Evolutionary conservation across 2,113 vertebrate genomes (phyloP).

Genomic region (Otus sunia): DNA sequence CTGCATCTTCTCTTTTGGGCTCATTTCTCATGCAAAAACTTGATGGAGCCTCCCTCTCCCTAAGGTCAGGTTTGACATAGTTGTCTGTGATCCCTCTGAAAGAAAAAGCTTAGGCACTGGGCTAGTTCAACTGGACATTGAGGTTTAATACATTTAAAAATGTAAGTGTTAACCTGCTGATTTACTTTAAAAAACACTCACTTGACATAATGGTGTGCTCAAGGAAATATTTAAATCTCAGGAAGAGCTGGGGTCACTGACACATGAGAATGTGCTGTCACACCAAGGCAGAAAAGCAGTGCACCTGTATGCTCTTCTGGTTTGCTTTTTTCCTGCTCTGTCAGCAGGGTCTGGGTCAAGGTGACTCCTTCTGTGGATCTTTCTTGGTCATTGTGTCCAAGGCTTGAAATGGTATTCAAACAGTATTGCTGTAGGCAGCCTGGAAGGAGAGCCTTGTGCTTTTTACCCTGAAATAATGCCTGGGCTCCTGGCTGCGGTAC

Average conservation of each 20-base stretch:
- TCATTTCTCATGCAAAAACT: neutral
- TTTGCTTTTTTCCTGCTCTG: neutral
- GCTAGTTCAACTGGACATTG: neutral
- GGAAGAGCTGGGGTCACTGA: neutral
- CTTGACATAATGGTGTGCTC: neutral
- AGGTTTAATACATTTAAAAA: neutral
- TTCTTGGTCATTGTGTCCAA: neutral
- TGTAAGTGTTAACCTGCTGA: neutral
- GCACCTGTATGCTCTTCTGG: neutral
- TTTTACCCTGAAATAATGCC: fast-evolving
- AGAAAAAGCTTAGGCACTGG: neutral
- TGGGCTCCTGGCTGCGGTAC: neutral
- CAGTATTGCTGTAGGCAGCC: neutral
- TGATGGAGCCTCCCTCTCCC: neutral
- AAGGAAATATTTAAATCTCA: neutral
- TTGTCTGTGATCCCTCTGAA: neutral
- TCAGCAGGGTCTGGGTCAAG: fast-evolving
- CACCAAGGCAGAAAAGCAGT: neutral
- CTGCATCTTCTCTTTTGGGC: neutral
- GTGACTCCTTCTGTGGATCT: neutral
- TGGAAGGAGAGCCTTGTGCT: neutral
- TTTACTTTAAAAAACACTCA: neutral
- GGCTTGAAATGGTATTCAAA: neutral
- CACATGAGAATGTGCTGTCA: fast-evolving
- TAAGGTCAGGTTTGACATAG: neutral